phyloP scores from a whole-genome alignment of 2,888 invertebrate species.

The Carterocephalus palaemon region DNA sequence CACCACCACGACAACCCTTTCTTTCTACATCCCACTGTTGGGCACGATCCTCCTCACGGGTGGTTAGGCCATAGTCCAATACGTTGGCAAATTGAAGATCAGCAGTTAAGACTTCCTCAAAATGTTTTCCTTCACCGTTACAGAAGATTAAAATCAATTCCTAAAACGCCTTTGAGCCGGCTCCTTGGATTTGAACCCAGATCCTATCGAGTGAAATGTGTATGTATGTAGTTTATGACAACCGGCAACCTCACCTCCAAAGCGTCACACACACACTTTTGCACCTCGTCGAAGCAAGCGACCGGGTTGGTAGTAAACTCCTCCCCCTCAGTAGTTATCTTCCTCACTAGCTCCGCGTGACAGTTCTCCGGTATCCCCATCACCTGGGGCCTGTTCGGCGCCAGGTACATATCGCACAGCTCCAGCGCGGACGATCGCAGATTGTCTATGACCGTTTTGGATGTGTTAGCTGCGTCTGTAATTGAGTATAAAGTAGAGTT shows the following conservation, averaged over 20 bases:
- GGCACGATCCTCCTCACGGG: too few species aligned
- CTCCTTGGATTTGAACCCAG: too few species aligned
- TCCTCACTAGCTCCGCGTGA: conserved; percentile 62
- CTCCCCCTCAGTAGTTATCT: conserved; percentile 67
- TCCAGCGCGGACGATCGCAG: conserved; percentile 65
- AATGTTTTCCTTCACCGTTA: too few species aligned
- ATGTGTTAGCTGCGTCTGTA: conserved; percentile 57
- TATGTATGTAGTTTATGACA: too few species aligned
- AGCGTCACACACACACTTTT: conserved; percentile 82
- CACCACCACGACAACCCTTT: too few species aligned
- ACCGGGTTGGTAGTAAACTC: conserved; percentile 74
- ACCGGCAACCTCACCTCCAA: conserved; percentile 75
- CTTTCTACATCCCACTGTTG: too few species aligned
- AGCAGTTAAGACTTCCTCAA: too few species aligned
- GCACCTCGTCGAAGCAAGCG: conserved; percentile 91
- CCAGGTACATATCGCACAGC: conserved; percentile 63
- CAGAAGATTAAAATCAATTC: too few species aligned
- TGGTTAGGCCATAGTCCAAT: too few species aligned
- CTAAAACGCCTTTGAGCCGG: too few species aligned
- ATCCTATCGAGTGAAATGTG: too few species aligned
- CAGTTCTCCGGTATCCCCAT: conserved; percentile 61
- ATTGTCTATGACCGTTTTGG: conserved; percentile 65
- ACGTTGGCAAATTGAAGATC: too few species aligned
- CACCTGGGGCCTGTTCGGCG: conserved; percentile 51
- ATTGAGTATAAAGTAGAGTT: neutral